Conservation (phyloP, 2,888 invertebrate genomes). For the Drosophila borborema region DNA sequence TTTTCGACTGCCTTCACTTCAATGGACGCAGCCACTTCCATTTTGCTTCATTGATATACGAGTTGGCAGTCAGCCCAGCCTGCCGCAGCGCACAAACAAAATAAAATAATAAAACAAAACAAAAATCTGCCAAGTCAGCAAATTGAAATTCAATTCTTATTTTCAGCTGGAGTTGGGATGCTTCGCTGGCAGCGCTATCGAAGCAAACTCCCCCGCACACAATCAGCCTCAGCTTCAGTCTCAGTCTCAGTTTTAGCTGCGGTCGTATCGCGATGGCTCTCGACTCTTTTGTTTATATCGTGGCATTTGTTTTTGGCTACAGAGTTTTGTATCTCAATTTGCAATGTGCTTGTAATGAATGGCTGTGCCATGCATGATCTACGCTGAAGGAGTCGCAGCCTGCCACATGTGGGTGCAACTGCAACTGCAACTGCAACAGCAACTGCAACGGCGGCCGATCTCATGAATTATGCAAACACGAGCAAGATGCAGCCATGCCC, state of each 20-base stretch:
- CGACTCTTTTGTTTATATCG: conserved; percentile 32
- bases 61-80: conserved; percentile 18
- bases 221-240: neutral
- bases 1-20: neutral
- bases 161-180: conserved; percentile 33
- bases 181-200: conserved; percentile 27
- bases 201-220: conserved; percentile 39
- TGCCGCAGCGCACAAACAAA: conserved; percentile 9
- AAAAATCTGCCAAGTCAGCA: conserved; percentile 52
- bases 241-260: neutral
- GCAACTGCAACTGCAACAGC: conserved; percentile 23
- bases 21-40: conserved; percentile 6
- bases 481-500: conserved; percentile 47
- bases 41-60: conserved; percentile 17
- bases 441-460: conserved; percentile 34
- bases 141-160: conserved; percentile 64
- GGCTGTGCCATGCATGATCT: conserved; percentile 49
- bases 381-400: conserved; percentile 31
- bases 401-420: conserved; percentile 48
- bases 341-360: conserved; percentile 68
- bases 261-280: conserved; percentile 56
- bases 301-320: conserved; percentile 28
- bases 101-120: conserved; percentile 6
- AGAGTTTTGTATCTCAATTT: conserved; percentile 77
- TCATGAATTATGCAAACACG: conserved; percentile 76